Base-by-base conservation (phyloP, 2,888 invertebrate species). In the Cheiracanthium punctorium region DNA sequence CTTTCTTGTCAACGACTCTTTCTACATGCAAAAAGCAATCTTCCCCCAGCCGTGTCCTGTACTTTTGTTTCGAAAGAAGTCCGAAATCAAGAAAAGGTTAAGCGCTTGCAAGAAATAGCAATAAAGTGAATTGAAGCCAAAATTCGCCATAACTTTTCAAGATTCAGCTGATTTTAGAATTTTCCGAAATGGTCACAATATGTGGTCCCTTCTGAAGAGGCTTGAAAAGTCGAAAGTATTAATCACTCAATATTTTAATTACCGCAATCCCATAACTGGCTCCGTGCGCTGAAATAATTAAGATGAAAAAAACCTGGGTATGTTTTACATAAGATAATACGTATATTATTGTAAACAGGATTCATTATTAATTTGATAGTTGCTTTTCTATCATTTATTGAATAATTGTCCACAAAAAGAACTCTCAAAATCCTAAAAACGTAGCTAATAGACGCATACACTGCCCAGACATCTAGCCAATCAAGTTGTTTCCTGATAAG, bases 221-320 rank as follows among this genome's bases (percentile, higher is more conserved):
- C 58, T 58, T 82, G 64, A 70, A 76, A 71, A 71, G 20, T n/a
- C n/a, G n/a, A n/a, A 65, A 72, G 76, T 71, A 82, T 64, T 72
- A 82, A 72, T 82, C 48, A 76, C 76, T 82, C 75, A 82, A 75
- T 82, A 82, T 75, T 64, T 75, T 70, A 33, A 48, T 71, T 64
- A 33, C 58, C 20, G 32, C 17, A 29, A 70, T n/a, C 41, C 67
- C n/a, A 69, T 33, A 69, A 69, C 14, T 69, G 32, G 33, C 30
- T n/a, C n/a, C 20, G 33, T n/a, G n/a, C n/a, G n/a, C n/a, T n/a
- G n/a, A n/a, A n/a, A n/a, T n/a, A n/a, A n/a, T n/a, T n/a, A n/a
- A n/a, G n/a, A n/a, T n/a, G n/a, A n/a, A n/a, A n/a, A n/a, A n/a
- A n/a, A n/a, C n/a, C n/a, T n/a, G n/a, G n/a, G n/a, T n/a, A n/a